These are phyloP conservation scores for Helobdella robusta DNA, from an alignment of 2,888 invertebrate genomes.

Conservation along the genomic window DNA sequence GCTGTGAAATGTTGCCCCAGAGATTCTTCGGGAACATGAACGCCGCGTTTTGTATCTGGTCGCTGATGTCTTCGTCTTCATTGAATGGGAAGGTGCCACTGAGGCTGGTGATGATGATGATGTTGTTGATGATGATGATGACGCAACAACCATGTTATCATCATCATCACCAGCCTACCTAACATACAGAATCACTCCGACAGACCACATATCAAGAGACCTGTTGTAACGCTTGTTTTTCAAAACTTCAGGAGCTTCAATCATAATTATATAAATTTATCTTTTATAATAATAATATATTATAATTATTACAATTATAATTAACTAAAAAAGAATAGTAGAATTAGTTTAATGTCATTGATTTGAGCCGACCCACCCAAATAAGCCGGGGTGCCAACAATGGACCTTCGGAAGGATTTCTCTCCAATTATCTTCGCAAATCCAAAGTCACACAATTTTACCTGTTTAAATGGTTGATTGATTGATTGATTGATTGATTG, in stretches of 20 bases:
- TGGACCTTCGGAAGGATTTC: constrained; percentile 89
- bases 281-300: no score
- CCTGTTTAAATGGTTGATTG: constrained; percentile 42
- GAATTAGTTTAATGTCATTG: no score
- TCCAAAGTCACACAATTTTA: constrained; percentile 95
- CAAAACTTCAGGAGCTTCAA: constrained; percentile 83
- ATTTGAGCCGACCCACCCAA: constrained; percentile 60
- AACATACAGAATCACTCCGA: constrained; percentile 19
- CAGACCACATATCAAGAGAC: constrained; percentile 52
- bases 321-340: no score
- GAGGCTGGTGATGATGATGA: constrained; percentile 56
- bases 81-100: constrained; percentile 99
- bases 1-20: constrained; percentile 87
- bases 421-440: constrained; percentile 98
- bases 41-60: constrained; percentile 98
- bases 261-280: no score
- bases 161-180: constrained; percentile 7
- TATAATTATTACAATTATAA: no score
- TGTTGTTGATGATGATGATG: constrained; percentile 11
- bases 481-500: no score
- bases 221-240: constrained; percentile 97
- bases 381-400: constrained; percentile 97
- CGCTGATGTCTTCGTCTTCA: constrained; percentile 98
- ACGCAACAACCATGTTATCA: neutral
- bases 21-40: constrained; percentile 98